Evolutionary conservation across 2,797 vertebrate genomes (phyloP).

Genomic region (Paratrypauchen microcephalus): DNA sequence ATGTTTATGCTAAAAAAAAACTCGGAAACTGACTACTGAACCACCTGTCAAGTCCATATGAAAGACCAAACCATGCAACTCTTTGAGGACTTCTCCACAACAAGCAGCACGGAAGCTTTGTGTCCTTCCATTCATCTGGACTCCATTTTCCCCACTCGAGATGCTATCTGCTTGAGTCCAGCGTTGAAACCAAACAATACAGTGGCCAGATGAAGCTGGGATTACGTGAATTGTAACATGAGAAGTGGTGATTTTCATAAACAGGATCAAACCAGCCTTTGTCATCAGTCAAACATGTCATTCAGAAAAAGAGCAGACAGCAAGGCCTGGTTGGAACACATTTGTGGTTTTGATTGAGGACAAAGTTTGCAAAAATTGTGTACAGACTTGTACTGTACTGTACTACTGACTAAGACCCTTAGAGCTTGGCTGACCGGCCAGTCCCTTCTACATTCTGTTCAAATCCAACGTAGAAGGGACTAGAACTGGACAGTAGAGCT

Average conservation of each 20-base stretch:
- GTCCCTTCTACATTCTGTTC: no score
- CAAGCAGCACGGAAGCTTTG: conserved; percentile 14
- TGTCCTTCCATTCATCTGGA: conserved; percentile 50
- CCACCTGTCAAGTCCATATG: not conserved
- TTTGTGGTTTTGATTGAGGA: conserved; percentile 9
- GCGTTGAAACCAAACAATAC: conserved; percentile 52
- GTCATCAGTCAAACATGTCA: conserved; percentile 40
- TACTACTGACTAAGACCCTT: no score
- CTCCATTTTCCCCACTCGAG: conserved; percentile 57
- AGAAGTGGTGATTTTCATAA: conserved; percentile 54
- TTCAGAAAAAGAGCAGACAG: conserved; percentile 16
- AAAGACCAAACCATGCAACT: not conserved
- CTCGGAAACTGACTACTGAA: not conserved
- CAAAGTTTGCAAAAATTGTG: not conserved
- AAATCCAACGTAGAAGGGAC: no score
- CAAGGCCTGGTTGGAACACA: conserved; percentile 32
- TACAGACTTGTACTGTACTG: not conserved
- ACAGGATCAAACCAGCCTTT: conserved; percentile 52
- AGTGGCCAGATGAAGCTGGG: conserved; percentile 42
- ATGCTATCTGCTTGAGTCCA: conserved; percentile 45
- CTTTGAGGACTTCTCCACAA: not conserved
- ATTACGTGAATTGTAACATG: conserved; percentile 41
- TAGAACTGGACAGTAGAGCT: no score
- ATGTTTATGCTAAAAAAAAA: not conserved
- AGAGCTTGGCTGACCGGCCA: no score